Percentiles rank a stretch among this genome's conserved stretches.
Evolutionary conservation across 2,888 invertebrate genomes (phyloP).

Genomic region (Monochamus alternatus): DNA sequence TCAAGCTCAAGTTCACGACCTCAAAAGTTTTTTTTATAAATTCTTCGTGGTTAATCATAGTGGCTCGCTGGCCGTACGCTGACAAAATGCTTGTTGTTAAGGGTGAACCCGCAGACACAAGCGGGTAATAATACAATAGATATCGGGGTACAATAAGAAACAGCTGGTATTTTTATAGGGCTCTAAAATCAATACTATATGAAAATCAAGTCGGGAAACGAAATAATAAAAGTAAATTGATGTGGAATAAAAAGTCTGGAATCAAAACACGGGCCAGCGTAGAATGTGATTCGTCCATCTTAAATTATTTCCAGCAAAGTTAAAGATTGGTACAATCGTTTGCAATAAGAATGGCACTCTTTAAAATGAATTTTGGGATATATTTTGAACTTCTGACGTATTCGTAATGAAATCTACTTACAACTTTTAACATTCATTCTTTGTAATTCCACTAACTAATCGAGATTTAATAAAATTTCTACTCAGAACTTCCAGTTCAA

Average conservation of each 20-base stretch:
- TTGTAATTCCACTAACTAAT: too few relatives aligned
- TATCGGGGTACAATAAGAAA: conserved; percentile 39
- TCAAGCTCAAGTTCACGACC: conserved; percentile 30
- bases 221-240: conserved; percentile 35
- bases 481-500: too few relatives aligned
- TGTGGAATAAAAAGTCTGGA: conserved; percentile 12
- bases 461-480: too few relatives aligned
- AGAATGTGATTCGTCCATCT: not conserved
- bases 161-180: conserved; percentile 41
- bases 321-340: too few relatives aligned
- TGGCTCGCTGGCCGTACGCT: conserved; percentile 22
- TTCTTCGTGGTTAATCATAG: conserved; percentile 32
- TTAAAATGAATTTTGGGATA: too few relatives aligned
- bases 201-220: conserved; percentile 29
- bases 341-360: too few relatives aligned
- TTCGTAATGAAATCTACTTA: too few relatives aligned
- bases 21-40: conserved; percentile 22
- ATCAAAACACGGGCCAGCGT: not conserved
- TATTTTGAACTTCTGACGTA: too few relatives aligned
- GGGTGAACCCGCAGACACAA: conserved; percentile 27
- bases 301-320: too few relatives aligned
- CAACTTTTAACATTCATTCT: too few relatives aligned
- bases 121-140: conserved; percentile 34
- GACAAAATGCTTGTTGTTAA: conserved; percentile 35
- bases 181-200: conserved; percentile 38